A percentile compares a stretch with the other conserved stretches of the same genome.
Conservation (phyloP, 2,888 invertebrate species). For the Nebria salina region DNA sequence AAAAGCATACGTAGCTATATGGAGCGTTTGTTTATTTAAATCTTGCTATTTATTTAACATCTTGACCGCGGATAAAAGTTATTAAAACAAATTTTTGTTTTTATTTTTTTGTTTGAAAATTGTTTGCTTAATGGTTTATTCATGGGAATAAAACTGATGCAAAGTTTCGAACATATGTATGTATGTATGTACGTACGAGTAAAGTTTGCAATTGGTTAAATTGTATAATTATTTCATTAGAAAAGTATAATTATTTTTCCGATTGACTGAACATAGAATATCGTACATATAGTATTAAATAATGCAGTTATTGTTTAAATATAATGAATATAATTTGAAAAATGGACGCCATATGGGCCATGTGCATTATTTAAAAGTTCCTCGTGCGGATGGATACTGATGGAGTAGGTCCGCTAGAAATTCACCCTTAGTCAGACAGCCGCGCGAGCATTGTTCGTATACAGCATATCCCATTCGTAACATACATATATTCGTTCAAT, state of each 20-base stretch:
- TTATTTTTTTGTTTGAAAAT: too few species aligned
- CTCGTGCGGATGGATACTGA: constrained; percentile 18
- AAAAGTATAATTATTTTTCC: not conserved
- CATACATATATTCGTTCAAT: constrained; percentile 18
- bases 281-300: not conserved
- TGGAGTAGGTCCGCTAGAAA: not conserved
- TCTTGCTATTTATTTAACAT: too few species aligned
- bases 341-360: constrained; percentile 35
- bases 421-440: not conserved
- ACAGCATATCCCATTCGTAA: constrained; percentile 9
- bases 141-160: too few species aligned
- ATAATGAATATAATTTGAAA: constrained; percentile 39
- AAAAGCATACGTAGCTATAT: too few species aligned
- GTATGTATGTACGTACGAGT: too few species aligned
- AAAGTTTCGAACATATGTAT: too few species aligned
- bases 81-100: too few species aligned
- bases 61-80: too few species aligned
- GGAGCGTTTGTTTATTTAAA: too few species aligned
- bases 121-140: too few species aligned
- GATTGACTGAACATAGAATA: not conserved
- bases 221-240: not conserved
- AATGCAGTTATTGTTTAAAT: constrained; percentile 11
- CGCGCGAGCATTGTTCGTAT: constrained; percentile 25
- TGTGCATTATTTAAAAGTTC: constrained; percentile 38
- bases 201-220: not conserved